Conservation (phyloP, 2,797 vertebrate species). For the Sitta carolinensis region DNA sequence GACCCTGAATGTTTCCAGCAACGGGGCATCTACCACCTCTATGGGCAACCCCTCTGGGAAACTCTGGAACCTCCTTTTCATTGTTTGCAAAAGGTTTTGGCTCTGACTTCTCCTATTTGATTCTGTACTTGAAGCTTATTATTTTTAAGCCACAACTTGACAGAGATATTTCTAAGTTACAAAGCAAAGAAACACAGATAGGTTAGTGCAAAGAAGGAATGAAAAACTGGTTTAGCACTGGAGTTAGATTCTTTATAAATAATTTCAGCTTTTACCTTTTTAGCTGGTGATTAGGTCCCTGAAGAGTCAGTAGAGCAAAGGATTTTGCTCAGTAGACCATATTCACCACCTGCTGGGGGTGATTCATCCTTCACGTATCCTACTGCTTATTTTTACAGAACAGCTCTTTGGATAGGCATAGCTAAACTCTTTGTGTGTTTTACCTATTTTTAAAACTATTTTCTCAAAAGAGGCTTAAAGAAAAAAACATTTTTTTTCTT, state of each 20-base stretch:
- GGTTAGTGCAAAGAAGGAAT: neutral
- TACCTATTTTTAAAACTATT: neutral
- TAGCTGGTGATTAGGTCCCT: neutral
- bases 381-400: neutral
- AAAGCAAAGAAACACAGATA: fast-evolving
- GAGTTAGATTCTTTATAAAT: neutral
- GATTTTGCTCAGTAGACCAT: neutral
- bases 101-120: neutral
- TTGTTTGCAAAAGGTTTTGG: neutral
- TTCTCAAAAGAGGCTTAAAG: neutral
- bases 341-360: fast-evolving
- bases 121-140: neutral
- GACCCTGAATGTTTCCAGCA: neutral
- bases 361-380: neutral
- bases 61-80: neutral
- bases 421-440: neutral
- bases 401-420: neutral
- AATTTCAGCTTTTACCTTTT: neutral
- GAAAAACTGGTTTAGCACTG: neutral
- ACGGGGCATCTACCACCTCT: neutral
- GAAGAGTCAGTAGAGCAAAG: neutral
- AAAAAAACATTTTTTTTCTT: neutral
- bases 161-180: neutral
- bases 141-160: neutral
- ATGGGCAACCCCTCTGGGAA: neutral